Evolutionary conservation across 2,113 vertebrate species (phyloP), one percentile per base, ranked within the genome.

Genomic region (Leptocoma aspasia): DNA sequence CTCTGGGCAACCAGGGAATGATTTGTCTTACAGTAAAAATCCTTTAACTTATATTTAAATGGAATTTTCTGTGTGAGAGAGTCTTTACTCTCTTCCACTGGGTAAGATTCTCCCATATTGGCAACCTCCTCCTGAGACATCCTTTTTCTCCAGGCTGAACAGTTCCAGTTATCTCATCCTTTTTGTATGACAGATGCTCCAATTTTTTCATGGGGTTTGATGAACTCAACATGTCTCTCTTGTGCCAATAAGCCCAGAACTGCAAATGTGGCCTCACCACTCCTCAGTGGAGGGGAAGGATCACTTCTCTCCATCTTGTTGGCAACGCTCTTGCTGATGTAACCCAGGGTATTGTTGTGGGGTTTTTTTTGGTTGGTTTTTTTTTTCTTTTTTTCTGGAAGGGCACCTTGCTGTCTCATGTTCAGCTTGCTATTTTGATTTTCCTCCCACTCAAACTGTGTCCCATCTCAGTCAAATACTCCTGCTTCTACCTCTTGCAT

Each of bases 351-450:
- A 44, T 9, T 30, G 11, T 9, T 68, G 27, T n/a, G n/a, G n/a
- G n/a, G n/a, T n/a, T n/a, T 39, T 39, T 39, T 39, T 10, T 39
- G 9, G 39, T 39, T 39, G 9, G 6, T 44, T 57, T 56, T 30
- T 45, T 82, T 82, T 81, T 57, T 56, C 27, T 45, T 82, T 82
- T 81, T 41, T 83, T 19, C 44, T 57, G 16, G 31, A 76, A 33
- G 37, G 57, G 13, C 13, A 20, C 2, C 0, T n/a, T 31, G 1
- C 7, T 87, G 35, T 13, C 16, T 50, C 10, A 2, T 15, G 33
- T 13, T 84, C 64, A 71, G 9, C 33, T 45, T 19, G 16, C 8
- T 22, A 10, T 23, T 78, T 64, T 86, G 28, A 6, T 41, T 73
- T 73, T 53, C 20, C 19, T 68, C 35, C 71, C 11, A 11, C 17